Evolutionary conservation across 2,797 vertebrate genomes (phyloP).

Genomic region (Xenentodon cancila): DNA sequence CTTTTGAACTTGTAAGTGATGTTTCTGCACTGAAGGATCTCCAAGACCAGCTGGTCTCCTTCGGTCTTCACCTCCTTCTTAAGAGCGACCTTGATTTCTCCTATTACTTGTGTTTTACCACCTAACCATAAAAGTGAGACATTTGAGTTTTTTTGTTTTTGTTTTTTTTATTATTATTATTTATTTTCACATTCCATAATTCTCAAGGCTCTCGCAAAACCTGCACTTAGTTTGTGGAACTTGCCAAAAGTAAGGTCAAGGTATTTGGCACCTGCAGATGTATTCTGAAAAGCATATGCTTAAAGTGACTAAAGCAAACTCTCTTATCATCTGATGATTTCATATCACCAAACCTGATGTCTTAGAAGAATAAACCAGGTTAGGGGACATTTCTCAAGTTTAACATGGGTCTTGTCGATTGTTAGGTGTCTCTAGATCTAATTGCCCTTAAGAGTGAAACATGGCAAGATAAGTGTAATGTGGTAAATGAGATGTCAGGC

Average conservation of each 20-base stretch:
- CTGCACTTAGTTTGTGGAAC: no score
- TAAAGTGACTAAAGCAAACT: slow-evolving; percentile 7
- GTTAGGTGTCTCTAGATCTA: slow-evolving; percentile 2
- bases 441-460: slow-evolving; percentile 9
- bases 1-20: slow-evolving; percentile 99
- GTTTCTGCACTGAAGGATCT: slow-evolving; percentile 98
- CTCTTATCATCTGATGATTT: slow-evolving; percentile 34
- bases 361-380: slow-evolving; percentile 21
- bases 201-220: background rate
- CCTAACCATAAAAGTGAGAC: slow-evolving; percentile 65
- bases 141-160: background rate
- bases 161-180: no score
- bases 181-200: background rate
- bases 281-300: background rate
- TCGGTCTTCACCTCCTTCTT: slow-evolving; percentile 99
- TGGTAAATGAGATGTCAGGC: slow-evolving; percentile 22
- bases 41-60: slow-evolving; percentile 94
- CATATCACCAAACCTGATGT: slow-evolving; percentile 21
- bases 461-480: slow-evolving; percentile 7
- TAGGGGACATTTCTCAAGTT: slow-evolving; percentile 2
- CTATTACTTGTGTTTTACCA: slow-evolving; percentile 96
- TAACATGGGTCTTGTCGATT: background rate
- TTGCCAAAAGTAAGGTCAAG: no score
- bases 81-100: slow-evolving; percentile 97
- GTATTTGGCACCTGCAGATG: background rate